These are phyloP conservation scores for Heliconius erato DNA, from an alignment of 2,888 invertebrate genomes.

Conservation along the genomic window DNA sequence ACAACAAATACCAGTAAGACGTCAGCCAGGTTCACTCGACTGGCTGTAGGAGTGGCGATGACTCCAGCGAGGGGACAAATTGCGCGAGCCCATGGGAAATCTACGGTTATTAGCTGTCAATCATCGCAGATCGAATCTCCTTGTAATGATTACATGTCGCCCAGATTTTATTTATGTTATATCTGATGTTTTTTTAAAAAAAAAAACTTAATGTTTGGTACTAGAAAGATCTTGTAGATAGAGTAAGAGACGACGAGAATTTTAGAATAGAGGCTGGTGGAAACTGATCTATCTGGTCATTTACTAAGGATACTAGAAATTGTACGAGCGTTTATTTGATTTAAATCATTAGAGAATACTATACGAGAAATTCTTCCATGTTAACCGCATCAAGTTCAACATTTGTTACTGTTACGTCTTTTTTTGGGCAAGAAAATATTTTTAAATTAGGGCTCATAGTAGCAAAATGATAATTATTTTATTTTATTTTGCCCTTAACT, in stretches of 20 bases:
- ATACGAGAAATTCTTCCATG: neutral
- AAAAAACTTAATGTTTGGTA: neutral
- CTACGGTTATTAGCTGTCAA: conserved; percentile 82
- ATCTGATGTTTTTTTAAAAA: neutral
- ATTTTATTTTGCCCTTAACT: too few relatives aligned
- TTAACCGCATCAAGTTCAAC: too few relatives aligned
- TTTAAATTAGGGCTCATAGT: too few relatives aligned
- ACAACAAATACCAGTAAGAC: conserved; percentile 19
- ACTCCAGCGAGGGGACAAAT: conserved; percentile 67
- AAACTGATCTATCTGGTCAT: too few relatives aligned
- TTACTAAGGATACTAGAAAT: too few relatives aligned
- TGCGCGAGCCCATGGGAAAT: conserved; percentile 75
- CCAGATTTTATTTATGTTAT: conserved; percentile 41
- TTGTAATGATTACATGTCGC: conserved; percentile 44
- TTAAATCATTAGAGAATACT: neutral
- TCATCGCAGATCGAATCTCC: conserved; percentile 60
- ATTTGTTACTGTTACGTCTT: too few relatives aligned
- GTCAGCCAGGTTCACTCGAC: conserved; percentile 45
- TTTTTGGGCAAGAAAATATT: too few relatives aligned
- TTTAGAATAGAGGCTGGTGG: too few relatives aligned
- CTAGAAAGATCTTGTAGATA: neutral
- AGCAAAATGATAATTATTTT: too few relatives aligned
- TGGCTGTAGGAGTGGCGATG: conserved; percentile 41
- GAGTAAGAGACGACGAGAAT: neutral
- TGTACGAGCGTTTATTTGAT: neutral